Conservation (phyloP, 92 coral and sea anemone species). For the Palythoa caribaeorum region DNA sequence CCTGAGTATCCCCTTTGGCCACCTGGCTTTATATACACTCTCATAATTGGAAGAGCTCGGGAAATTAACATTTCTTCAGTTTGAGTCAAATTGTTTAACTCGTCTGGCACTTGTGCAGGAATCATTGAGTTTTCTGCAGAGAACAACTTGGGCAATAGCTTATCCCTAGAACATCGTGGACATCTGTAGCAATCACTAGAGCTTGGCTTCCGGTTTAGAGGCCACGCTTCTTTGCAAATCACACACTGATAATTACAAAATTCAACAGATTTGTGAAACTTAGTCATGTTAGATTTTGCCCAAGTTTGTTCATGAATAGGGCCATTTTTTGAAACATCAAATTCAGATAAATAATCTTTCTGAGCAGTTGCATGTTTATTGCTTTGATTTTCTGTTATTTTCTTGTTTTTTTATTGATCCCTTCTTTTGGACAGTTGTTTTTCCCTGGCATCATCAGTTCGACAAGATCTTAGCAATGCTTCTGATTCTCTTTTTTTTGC, state of each 20-base stretch:
- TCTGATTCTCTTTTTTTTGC: slow-evolving; percentile 26
- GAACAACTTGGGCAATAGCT: slow-evolving; percentile 15
- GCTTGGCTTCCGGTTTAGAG: neutral
- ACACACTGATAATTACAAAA: slow-evolving; percentile 18
- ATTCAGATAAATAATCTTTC: slow-evolving; percentile 20
- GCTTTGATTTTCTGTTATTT: slow-evolving; percentile 14
- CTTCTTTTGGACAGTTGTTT: no score
- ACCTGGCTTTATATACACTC: slow-evolving; percentile 56
- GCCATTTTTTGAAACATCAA: slow-evolving; percentile 25
- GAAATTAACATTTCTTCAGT: neutral
- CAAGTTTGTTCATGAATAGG: slow-evolving; percentile 20
- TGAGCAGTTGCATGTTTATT: slow-evolving; percentile 16
- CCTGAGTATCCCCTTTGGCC: slow-evolving; percentile 54
- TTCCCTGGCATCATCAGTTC: no score
- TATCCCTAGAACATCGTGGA: slow-evolving; percentile 14
- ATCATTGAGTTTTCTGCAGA: slow-evolving; percentile 6
- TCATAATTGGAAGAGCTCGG: slow-evolving; percentile 54
- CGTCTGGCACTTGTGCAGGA: slow-evolving; percentile 4
- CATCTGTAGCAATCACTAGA: neutral
- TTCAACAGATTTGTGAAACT: slow-evolving; percentile 14
- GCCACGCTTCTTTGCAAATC: slow-evolving; percentile 26
- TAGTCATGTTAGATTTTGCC: slow-evolving; percentile 18
- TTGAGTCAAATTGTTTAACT: neutral
- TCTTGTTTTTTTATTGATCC: no score
- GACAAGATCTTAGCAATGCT: no score